Evolutionary conservation across 92 coral and sea anemone species (phyloP).

Genomic region (Palythoa heliodiscus): DNA sequence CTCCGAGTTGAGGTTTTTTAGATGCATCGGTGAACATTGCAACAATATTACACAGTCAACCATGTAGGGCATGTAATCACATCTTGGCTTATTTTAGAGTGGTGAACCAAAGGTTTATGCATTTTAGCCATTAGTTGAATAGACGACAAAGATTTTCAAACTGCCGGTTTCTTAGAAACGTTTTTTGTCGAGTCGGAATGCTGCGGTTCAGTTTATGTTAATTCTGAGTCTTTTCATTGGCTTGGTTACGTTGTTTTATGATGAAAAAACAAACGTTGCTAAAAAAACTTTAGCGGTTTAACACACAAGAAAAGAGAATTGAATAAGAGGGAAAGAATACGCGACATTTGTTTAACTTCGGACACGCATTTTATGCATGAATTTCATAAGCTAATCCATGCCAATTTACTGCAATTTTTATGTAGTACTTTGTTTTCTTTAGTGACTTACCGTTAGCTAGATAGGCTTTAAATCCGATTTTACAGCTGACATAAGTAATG

Average conservation of each 20-base stretch:
- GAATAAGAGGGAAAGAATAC: too few species aligned
- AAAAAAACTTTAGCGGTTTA: too few species aligned
- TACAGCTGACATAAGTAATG: too few species aligned
- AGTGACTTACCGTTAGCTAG: too few species aligned
- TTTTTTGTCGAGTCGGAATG: slow-evolving; percentile 4
- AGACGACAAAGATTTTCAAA: neutral
- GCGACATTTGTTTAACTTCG: too few species aligned
- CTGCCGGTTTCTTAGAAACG: slow-evolving; percentile 28
- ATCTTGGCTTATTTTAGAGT: neutral
- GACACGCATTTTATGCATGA: too few species aligned
- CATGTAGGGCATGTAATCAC: neutral
- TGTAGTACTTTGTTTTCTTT: too few species aligned
- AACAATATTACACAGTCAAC: neutral
- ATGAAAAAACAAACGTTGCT: too few species aligned
- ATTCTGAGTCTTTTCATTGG: neutral
- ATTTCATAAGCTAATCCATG: too few species aligned
- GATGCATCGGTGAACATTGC: neutral
- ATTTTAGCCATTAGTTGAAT: neutral
- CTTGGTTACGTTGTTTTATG: neutral
- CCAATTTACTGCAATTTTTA: too few species aligned
- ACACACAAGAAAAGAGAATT: too few species aligned
- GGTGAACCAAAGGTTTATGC: neutral
- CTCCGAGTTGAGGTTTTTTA: neutral
- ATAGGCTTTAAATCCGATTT: too few species aligned
- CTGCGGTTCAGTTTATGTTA: neutral